phyloP scores from a whole-genome alignment of 2,888 invertebrate species.

The Amblyteles armatorius region DNA sequence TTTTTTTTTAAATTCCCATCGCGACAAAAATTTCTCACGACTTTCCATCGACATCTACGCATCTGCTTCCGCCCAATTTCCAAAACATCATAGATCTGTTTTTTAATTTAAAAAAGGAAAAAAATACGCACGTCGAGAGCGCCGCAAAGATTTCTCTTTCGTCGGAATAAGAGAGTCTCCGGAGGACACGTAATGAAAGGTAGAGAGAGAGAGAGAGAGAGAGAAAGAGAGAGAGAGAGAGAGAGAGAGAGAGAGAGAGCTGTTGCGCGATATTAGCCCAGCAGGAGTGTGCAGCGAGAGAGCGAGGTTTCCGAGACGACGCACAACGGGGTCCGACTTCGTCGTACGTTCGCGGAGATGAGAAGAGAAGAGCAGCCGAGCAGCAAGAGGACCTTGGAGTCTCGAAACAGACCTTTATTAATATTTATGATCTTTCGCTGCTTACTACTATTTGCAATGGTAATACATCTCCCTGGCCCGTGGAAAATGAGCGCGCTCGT shows the following conservation, averaged over 20 bases:
- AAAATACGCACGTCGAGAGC: slow-evolving; percentile 10
- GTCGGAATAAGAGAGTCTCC: slow-evolving; percentile 23
- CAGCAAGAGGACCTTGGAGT: slow-evolving; percentile 74
- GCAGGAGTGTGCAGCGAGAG: not conserved
- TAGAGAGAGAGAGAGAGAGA: slow-evolving; percentile 5
- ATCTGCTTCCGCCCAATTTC: not conserved
- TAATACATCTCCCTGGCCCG: slow-evolving; percentile 70
- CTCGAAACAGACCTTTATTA: slow-evolving; percentile 79
- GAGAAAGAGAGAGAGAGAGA: slow-evolving; percentile 11
- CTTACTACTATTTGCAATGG: slow-evolving; percentile 81
- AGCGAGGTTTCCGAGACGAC: slow-evolving; percentile 22
- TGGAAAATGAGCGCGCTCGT: slow-evolving; percentile 55
- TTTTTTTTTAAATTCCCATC: not conserved
- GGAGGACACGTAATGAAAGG: slow-evolving; percentile 21
- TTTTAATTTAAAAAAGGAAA: not conserved
- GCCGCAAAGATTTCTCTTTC: slow-evolving; percentile 39
- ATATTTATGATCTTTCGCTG: slow-evolving; percentile 79
- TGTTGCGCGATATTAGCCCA: slow-evolving; percentile 37
- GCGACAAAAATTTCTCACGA: not conserved
- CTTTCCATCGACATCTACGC: not conserved
- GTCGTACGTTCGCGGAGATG: not conserved
- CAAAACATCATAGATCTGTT: not conserved
- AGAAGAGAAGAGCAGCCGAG: slow-evolving; percentile 37
- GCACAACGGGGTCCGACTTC: not conserved
- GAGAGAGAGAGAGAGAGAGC: not conserved